Percentiles rank a stretch among this genome's conserved stretches.
phyloP scores from a whole-genome alignment of 2,797 vertebrate species.

The Fratercula arctica region DNA sequence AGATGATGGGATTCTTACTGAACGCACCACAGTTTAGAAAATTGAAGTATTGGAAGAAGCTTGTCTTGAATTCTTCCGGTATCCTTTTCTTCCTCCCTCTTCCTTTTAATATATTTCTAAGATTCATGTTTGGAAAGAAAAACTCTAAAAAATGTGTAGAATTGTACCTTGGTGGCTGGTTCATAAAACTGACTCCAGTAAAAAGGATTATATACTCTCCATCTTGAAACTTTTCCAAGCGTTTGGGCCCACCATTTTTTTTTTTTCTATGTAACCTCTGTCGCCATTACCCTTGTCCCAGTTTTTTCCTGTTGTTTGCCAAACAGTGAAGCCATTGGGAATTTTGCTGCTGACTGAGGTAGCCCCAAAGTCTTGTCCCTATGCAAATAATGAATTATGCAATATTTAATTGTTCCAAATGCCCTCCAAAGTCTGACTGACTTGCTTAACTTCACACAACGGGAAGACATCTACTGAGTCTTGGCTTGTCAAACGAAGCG shows the following conservation, averaged over 20 bases:
- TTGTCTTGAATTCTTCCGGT: background rate
- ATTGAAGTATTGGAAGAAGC: background rate
- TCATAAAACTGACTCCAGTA: background rate
- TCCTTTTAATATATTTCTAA: background rate
- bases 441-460: background rate
- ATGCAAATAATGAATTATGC: background rate
- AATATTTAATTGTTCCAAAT: background rate
- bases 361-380: background rate
- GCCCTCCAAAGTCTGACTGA: background rate
- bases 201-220: background rate
- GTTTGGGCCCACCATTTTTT: background rate
- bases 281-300: background rate
- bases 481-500: background rate
- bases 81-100: background rate
- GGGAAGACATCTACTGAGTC: background rate
- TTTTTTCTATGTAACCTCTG: background rate
- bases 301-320: background rate
- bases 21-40: background rate
- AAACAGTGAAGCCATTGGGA: background rate
- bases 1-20: background rate
- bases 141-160: background rate
- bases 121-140: background rate
- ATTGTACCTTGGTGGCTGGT: background rate
- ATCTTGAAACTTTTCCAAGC: background rate
- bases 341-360: background rate